phyloP scores from a whole-genome alignment of 2,113 vertebrate genomes.

The Stercorarius parasiticus region DNA sequence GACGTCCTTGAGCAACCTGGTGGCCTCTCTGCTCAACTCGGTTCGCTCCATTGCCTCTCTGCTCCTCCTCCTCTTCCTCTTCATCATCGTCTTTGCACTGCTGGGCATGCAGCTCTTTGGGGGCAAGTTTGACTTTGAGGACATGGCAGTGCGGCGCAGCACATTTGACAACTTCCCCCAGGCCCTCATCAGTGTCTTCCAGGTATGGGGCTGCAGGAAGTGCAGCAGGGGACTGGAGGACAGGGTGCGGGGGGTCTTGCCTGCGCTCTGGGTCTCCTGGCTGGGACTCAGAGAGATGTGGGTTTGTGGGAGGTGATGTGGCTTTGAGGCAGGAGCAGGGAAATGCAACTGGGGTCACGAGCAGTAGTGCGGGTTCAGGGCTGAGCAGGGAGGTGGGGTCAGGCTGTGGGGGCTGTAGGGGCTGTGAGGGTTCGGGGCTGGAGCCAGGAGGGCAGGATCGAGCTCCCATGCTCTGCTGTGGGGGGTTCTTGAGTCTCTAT shows the following conservation, averaged over 20 bases:
- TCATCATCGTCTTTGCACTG: conserved; percentile 92
- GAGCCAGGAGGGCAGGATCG: neutral
- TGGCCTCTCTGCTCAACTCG: conserved; percentile 94
- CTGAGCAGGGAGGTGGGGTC: neutral
- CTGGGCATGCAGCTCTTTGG: conserved; percentile 99
- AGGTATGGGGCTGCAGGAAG: conserved; percentile 75
- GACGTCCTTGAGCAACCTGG: conserved; percentile 92
- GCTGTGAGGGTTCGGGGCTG: neutral
- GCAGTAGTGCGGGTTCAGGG: neutral
- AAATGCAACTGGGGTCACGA: neutral
- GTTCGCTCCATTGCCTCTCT: conserved; percentile 95
- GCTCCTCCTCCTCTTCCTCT: conserved; percentile 95
- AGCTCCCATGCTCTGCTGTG: neutral
- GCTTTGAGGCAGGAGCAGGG: neutral
- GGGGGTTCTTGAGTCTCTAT: neutral
- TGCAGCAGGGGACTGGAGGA: neutral
- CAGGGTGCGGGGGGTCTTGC: accelerated
- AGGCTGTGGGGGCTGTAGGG: neutral
- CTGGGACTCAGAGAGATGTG: neutral
- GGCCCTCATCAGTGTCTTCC: conserved; percentile 96
- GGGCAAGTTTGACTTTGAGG: conserved; percentile 90
- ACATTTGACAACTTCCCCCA: conserved; percentile 97
- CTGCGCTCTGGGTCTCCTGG: neutral
- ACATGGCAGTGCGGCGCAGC: conserved; percentile 84
- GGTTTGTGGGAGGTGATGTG: neutral